A percentile compares a stretch with the other conserved stretches of the same genome.
phyloP scores from a whole-genome alignment of 2,113 vertebrate species.

The Zosterops japonicus region DNA sequence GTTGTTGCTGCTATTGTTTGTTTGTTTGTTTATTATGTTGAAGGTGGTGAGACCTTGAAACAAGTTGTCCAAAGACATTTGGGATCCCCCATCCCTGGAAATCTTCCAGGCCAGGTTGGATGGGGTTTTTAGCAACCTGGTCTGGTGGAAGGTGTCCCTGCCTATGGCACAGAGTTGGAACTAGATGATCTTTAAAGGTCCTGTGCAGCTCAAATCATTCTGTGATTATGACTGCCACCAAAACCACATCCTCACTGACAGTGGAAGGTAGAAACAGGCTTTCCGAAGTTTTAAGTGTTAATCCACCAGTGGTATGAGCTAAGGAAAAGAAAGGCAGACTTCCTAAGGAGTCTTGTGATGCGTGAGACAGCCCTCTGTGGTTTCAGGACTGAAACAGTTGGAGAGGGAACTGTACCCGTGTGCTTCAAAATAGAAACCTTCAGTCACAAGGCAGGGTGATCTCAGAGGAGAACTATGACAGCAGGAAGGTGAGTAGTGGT shows the following conservation, averaged over 20 bases:
- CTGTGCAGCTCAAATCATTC: neutral
- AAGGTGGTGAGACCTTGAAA: neutral
- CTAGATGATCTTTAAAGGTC: neutral
- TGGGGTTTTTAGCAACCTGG: neutral
- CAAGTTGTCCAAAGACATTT: neutral
- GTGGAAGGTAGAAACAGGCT: neutral
- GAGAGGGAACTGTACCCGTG: neutral
- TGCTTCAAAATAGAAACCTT: conserved; percentile 2
- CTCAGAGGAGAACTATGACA: neutral
- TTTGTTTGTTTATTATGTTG: neutral
- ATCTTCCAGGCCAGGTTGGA: neutral
- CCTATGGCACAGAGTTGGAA: neutral
- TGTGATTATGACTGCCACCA: neutral
- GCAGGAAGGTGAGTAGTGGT: neutral
- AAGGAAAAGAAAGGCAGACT: neutral
- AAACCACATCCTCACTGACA: neutral
- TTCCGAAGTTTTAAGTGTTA: neutral
- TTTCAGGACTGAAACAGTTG: neutral
- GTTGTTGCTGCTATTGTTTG: too few species aligned
- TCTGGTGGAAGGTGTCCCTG: neutral
- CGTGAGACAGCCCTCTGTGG: neutral
- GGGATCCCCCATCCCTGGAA: neutral
- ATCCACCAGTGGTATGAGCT: neutral
- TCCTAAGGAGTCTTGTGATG: neutral
- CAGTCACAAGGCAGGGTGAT: neutral